These are phyloP conservation scores for Gobius niger DNA, from an alignment of 2,113 vertebrate species.

Conservation along the genomic window DNA sequence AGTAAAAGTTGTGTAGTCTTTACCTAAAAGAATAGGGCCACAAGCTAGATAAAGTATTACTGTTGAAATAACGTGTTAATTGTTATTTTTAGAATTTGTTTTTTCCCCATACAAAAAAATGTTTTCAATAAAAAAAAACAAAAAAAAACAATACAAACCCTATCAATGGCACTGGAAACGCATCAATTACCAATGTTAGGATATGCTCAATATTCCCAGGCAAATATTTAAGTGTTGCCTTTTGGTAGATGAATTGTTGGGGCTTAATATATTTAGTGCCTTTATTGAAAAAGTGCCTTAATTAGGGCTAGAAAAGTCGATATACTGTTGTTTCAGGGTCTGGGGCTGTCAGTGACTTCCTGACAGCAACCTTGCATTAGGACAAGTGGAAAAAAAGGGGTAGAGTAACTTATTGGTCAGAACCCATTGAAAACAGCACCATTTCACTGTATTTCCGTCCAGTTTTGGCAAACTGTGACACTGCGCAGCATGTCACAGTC, in stretches of 20 bases:
- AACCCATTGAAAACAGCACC: constrained; percentile 71
- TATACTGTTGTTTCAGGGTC: constrained; percentile 28
- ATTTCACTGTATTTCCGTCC: constrained; percentile 60
- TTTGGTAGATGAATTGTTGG: constrained; percentile 17
- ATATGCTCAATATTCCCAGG: constrained; percentile 25
- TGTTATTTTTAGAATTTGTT: not conserved
- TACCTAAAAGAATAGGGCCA: constrained; percentile 35
- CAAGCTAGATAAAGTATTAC: constrained; percentile 30
- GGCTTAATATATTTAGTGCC: constrained; percentile 52
- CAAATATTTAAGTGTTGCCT: constrained; percentile 24
- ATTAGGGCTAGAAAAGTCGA: constrained; percentile 43
- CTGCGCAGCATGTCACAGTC: constrained; percentile 71
- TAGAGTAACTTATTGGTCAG: constrained; percentile 57
- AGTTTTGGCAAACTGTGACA: constrained; percentile 48
- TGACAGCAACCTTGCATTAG: constrained; percentile 59
- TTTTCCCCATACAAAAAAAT: constrained; percentile 24
- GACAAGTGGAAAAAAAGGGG: constrained; percentile 63
- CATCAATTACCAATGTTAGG: constrained; percentile 18
- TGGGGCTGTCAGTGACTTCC: constrained; percentile 50
- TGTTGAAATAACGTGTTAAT: constrained; percentile 29
- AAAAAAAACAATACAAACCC: constrained; percentile 41
- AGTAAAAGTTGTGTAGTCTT: constrained; percentile 60
- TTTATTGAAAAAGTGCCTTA: constrained; percentile 59
- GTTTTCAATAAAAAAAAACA: constrained; percentile 33
- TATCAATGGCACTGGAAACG: constrained; percentile 36